Evolutionary conservation across 1,140 invertebrate species (phyloP), one percentile per base, ranked within the genome.

Genomic region (Dreissena rostriformis): DNA sequence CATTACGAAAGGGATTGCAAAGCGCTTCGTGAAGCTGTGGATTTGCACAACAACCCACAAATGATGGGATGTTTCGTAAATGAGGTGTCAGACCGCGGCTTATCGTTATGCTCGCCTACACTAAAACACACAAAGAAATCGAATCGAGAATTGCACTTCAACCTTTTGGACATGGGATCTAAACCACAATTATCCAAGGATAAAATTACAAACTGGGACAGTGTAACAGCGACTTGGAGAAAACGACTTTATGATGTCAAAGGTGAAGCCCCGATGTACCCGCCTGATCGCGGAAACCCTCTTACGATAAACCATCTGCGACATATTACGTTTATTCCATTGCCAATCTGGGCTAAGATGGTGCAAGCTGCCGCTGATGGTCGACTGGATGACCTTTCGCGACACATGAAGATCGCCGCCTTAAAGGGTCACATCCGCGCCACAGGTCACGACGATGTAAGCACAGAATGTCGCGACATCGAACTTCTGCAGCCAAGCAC

Each of bases 81-180:
- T 53, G 63, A 80, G 7, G 82, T 87, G 11, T 55, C 79, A 49
- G 74, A 83, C 19, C 78, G 66, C 12, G 77, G 81, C 39, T 57
- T 88, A 71, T 57, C 74, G 26, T 39, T 89, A 19, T 84, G 49
- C 53, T 76, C 85, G 39, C 88, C 88, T 15, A 57, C 51, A 15
- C 75, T 88, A 39, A 77, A 70, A 24, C 53, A 29, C 49, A 51
- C 88, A 17, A 55, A 77, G 5, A 57, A 71, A 52, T 52, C 61
- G 17, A 71, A 78, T 53, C 71, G 70, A 55, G 80, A 84, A 67
- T 14, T 89, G 26, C 73, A 85, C 49, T 87, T 87, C 55, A 87
- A 84, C 67, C 26, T 87, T n/a, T 70, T 89, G 19, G 86, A 85
- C 22, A 82, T 87, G 61, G 81, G 80, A 28, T 65, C 65, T 22